Evolutionary conservation across 1,140 invertebrate species (phyloP).

Genomic region (Pectinophora gossypiella): DNA sequence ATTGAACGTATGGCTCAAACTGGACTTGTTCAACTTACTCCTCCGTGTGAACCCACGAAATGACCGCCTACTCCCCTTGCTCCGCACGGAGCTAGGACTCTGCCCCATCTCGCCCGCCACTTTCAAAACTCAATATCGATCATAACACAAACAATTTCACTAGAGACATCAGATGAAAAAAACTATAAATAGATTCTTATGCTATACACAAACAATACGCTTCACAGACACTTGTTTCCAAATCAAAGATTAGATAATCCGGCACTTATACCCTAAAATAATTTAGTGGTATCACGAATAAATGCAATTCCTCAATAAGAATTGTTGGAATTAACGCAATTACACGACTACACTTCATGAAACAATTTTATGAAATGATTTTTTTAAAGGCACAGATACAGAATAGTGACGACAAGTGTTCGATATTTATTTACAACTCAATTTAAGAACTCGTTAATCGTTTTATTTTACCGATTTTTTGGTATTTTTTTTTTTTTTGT

Average conservation of each 20-base stretch:
- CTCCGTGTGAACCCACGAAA: conserved; percentile 59
- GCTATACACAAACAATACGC: conserved; percentile 17
- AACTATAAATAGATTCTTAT: conserved; percentile 43
- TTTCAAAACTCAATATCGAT: conserved; percentile 34
- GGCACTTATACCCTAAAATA: too few relatives aligned
- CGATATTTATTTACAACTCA: too few relatives aligned
- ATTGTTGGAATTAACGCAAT: neutral
- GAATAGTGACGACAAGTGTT: too few relatives aligned
- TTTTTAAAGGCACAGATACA: too few relatives aligned
- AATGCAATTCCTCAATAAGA: neutral
- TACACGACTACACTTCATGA: neutral
- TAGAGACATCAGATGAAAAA: conserved; percentile 25
- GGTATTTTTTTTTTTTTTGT: too few relatives aligned
- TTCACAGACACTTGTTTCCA: conserved; percentile 12
- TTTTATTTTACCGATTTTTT: too few relatives aligned
- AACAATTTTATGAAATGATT: neutral
- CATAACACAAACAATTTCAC: conserved; percentile 42
- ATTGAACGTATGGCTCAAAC: conserved; percentile 66
- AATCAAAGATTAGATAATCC: too few relatives aligned
- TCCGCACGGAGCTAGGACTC: conserved; percentile 60
- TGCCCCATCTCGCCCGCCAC: conserved; percentile 56
- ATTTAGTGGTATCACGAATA: neutral
- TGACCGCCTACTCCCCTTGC: conserved; percentile 50
- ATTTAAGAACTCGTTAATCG: too few relatives aligned
- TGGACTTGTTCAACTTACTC: conserved; percentile 59